Evolutionary conservation across 2,888 invertebrate genomes (phyloP).

Genomic region (Onthophagus sagittarius): DNA sequence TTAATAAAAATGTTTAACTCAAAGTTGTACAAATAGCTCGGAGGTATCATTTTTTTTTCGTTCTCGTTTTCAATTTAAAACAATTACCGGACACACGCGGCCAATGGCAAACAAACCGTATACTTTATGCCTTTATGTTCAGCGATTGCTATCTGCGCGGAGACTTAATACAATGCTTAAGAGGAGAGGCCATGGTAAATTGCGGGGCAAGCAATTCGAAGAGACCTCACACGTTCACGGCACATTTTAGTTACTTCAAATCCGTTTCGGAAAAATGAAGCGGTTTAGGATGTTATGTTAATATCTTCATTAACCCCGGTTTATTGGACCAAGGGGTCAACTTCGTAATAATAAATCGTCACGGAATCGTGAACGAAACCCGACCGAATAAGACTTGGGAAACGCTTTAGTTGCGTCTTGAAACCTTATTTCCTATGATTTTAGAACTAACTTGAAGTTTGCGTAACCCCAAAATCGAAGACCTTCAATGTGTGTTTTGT

Average conservation of each 20-base stretch:
- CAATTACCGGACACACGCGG: not conserved
- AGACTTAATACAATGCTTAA: not conserved
- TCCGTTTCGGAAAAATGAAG: not conserved
- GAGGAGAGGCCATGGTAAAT: not conserved
- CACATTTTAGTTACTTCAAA: not conserved
- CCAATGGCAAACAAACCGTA: not conserved
- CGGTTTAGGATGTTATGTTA: not conserved
- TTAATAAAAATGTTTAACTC: not conserved
- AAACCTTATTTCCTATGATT: not conserved
- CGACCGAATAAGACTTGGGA: not conserved
- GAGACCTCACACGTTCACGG: not conserved
- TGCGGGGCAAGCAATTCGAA: not conserved
- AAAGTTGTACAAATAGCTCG: too few relatives aligned
- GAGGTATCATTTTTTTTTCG: too few relatives aligned
- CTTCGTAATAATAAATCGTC: not conserved
- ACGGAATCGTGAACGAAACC: not conserved
- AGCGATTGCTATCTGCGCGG: not conserved
- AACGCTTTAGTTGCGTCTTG: not conserved
- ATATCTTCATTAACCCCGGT: not conserved
- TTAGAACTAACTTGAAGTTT: too few relatives aligned
- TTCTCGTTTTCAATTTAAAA: not conserved
- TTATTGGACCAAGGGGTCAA: not conserved
- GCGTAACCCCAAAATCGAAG: too few relatives aligned
- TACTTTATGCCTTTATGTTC: not conserved
- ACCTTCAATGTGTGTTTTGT: too few relatives aligned